Evolutionary conservation across 2,888 invertebrate genomes (phyloP), one percentile per base, ranked within the genome.

Genomic region (Vandiemenella viatica): DNA sequence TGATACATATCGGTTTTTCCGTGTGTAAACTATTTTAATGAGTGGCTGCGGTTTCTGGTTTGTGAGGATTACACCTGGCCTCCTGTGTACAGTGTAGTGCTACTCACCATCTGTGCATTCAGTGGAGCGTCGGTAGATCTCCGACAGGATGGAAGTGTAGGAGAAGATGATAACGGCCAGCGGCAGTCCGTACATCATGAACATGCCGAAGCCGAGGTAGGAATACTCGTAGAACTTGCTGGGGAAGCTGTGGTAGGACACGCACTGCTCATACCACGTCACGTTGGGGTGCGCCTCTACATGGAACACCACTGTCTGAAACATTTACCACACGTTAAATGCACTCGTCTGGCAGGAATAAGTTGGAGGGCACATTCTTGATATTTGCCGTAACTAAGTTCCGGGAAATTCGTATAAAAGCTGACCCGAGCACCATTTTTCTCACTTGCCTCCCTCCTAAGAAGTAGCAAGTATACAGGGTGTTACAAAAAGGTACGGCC

Each of bases 231-330:
- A 82, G 1, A 73, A 65, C 50, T 70, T 65, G 1, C 79, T 76
- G 15, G 82, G 77, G 61, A 90, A 81, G 45, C 81, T 79, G 60
- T 88, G 80, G 67, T 84, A 87, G 0, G 88, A 83, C 46, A 95
- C 86, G 67, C 96, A 96, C 63, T 96, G 95, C 59, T 77, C 78
- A 68, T 86, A 95, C 83, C 83, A 87, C 44, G 76, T 77, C 48
- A 81, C 76, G 46, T 77, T 74, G 0, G 93, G 93, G 68, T 95
- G 93, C 37, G 72, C 70, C 60, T 86, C 86, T 46, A 89, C 74
- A 61, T 90, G 91, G 65, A 93, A 95, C 53, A 93, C 79, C 56
- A 84, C 72, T 61, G 77, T 75, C 86, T 87, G 68, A 37, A 70
- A 69, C 13, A 41, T 41, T 32, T n/a, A n/a, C n/a, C n/a, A n/a